phyloP scores from a whole-genome alignment of 2,113 vertebrate genomes.

The Uria aalge region DNA sequence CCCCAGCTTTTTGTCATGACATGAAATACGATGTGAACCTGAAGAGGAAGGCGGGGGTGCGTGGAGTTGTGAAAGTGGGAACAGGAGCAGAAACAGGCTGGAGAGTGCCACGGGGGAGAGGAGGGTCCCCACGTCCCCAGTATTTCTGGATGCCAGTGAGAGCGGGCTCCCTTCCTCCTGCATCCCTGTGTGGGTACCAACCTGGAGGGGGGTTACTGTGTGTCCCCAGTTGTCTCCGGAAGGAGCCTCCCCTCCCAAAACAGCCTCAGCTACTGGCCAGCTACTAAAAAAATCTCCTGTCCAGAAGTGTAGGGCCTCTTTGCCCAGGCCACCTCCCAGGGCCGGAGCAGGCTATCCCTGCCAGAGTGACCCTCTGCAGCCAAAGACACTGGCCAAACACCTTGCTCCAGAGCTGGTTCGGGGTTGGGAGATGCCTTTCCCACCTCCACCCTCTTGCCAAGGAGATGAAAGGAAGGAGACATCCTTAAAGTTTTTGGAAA shows the following conservation, averaged over 20 bases:
- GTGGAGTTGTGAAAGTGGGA: background rate
- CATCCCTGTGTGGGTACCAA: background rate
- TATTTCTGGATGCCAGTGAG: background rate
- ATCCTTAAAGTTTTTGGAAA: background rate
- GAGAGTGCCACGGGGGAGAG: background rate
- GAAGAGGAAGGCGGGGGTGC: accelerated
- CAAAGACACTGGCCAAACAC: background rate
- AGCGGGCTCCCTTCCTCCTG: background rate
- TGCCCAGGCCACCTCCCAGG: background rate
- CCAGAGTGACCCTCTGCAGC: background rate
- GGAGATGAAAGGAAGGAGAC: background rate
- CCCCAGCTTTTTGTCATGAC: background rate
- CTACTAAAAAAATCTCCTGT: background rate
- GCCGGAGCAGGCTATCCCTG: background rate
- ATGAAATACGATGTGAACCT: accelerated
- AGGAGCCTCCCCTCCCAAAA: background rate
- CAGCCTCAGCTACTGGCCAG: background rate
- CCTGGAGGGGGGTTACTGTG: background rate
- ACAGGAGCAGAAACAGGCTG: background rate
- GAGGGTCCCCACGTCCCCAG: background rate
- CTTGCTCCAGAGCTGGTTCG: background rate
- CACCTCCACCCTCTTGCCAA: background rate
- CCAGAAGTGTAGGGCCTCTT: background rate
- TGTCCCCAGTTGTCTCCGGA: background rate
- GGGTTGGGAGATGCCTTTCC: background rate